Percentiles rank a stretch among this genome's conserved stretches.
Conservation (phyloP, 1,140 invertebrate genomes). For the Apis cerana region DNA sequence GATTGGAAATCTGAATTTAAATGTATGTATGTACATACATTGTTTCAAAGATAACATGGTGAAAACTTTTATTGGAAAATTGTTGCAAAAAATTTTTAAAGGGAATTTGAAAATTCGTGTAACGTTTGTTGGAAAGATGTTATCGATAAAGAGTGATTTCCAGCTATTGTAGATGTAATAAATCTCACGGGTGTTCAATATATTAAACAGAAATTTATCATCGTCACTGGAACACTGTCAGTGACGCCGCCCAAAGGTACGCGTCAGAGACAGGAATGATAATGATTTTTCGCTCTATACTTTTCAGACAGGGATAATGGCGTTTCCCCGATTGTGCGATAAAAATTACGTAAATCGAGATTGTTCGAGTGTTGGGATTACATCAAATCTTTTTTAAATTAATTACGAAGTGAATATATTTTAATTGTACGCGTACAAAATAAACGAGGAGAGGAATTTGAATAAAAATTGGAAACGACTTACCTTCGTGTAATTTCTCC, state of each 20-base stretch:
- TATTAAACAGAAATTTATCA: slow-evolving; percentile 67
- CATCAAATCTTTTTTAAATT: too few relatives aligned
- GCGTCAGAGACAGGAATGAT: slow-evolving; percentile 37
- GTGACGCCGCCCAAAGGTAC: slow-evolving; percentile 34
- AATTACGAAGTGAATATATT: not conserved
- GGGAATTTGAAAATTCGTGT: not conserved
- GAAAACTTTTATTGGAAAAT: not conserved
- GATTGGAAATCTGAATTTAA: too few relatives aligned
- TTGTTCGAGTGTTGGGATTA: too few relatives aligned
- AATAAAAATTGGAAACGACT: slow-evolving; percentile 49
- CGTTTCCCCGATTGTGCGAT: not conserved
- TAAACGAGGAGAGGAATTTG: not conserved
- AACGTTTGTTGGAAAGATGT: too few relatives aligned
- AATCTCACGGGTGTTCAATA: slow-evolving; percentile 54
- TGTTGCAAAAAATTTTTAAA: too few relatives aligned
- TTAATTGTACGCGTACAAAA: not conserved
- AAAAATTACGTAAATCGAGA: too few relatives aligned
- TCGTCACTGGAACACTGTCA: slow-evolving; percentile 55
- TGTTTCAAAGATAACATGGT: too few relatives aligned
- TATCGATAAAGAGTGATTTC: slow-evolving; percentile 13
- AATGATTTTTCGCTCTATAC: slow-evolving; percentile 44
- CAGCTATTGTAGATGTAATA: slow-evolving; percentile 30
- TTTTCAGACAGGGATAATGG: slow-evolving; percentile 23
- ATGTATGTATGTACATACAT: too few relatives aligned
- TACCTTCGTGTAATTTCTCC: slow-evolving; percentile 79